Evolutionary conservation across 1,140 invertebrate species (phyloP).

Genomic region (Drosophila trapezifrons): DNA sequence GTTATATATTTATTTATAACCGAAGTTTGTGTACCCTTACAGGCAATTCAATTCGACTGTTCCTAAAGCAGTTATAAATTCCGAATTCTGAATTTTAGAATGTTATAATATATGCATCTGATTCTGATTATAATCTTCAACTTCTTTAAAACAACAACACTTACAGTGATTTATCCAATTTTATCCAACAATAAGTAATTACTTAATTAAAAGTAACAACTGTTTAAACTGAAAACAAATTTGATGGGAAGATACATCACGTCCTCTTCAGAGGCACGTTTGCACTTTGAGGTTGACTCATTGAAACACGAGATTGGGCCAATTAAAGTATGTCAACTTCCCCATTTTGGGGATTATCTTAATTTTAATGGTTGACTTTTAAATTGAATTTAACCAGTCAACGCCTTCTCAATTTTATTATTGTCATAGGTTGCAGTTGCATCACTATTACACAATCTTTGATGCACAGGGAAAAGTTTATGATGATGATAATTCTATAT

Average conservation of each 20-base stretch:
- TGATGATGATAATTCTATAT: too few species aligned
- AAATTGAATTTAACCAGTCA: conserved; percentile 1
- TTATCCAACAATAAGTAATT: not conserved
- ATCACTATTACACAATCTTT: conserved; percentile 5
- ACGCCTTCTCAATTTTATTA: conserved; percentile 15
- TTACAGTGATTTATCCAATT: not conserved
- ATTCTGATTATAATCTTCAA: not conserved
- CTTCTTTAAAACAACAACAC: not conserved
- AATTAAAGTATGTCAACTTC: conserved; percentile 25
- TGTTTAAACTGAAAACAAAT: not conserved
- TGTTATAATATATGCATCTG: too few species aligned
- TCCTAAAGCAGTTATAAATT: too few species aligned
- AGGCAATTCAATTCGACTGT: too few species aligned
- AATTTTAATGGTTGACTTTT: conserved; percentile 9
- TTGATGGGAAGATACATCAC: conserved; percentile 7
- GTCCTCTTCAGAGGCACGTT: conserved; percentile 6
- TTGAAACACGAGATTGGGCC: conserved; percentile 1
- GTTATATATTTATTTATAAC: too few species aligned
- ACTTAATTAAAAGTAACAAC: not conserved
- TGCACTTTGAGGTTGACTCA: conserved; percentile 7
- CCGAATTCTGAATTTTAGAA: too few species aligned
- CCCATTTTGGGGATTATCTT: conserved; percentile 16
- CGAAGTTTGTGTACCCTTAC: too few species aligned
- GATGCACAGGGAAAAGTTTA: not conserved
- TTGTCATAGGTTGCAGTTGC: conserved; percentile 7